Evolutionary conservation across 1,140 invertebrate species (phyloP), one percentile per base, ranked within the genome.

Genomic region (Cherax quadricarinatus): DNA sequence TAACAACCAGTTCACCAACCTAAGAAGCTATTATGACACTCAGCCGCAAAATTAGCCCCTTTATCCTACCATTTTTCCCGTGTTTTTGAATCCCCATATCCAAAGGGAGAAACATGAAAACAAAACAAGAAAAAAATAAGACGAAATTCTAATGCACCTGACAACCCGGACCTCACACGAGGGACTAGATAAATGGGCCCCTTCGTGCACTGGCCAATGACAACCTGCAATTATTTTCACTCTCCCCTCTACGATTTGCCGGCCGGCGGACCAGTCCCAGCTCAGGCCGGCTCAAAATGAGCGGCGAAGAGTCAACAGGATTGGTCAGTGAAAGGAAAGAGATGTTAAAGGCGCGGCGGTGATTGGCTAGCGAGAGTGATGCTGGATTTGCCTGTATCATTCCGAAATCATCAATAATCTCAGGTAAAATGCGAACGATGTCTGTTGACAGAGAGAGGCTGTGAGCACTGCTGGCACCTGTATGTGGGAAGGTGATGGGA

Each of bases 181-280:
- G 30, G 30, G 30, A 41, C 30, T 41, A 41, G 30, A 81, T 49
- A 81, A 81, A 57, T 24, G 30, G 30, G 30, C 30, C 24, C 70
- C n/a, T 14, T 14, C 16, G 6, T 75, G 70, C 21, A 12, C 21
- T n/a, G 70, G n/a, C 24, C 70, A 75, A 30, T 75, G 70, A 75
- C 70, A 75, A 75, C 70, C 70, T 30, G n/a, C 18, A 75, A 75
- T 75, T 75, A 75, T 75, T 75, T 75, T n/a, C 70, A 75, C 70
- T n/a, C 24, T 30, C 70, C n/a, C 7, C 70, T 75, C n/a, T 30
- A 75, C 70, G 70, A 75, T 75, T 75, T 75, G 70, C 70, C 70
- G 70, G 70, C n/a, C 70, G 18, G 14, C 70, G 70, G 70, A 75
- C 70, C 70, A 75, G 24, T 30, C 70, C 6, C 70, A 30, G 70